Evolutionary conservation across 2,113 vertebrate species (phyloP), one percentile per base, ranked within the genome.

Genomic region (Sylvilagus bachmani): DNA sequence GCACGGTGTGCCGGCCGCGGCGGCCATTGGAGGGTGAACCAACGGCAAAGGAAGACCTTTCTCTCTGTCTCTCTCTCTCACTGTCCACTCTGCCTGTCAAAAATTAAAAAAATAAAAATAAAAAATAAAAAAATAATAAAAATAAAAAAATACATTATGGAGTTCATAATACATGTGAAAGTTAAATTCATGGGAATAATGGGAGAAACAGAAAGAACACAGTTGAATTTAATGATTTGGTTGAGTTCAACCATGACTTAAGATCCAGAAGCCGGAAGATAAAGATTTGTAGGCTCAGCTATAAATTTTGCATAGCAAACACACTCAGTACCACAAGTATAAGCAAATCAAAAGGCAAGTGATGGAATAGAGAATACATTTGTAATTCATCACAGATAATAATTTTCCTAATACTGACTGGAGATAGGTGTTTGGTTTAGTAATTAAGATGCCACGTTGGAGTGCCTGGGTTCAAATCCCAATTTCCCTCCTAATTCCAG

Each of bases 311-410:
- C 19, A 8, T 33, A 29, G 29, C 61, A 91, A 69, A 79, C 49
- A 83, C 36, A 51, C 0, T 27, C 21, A 13, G 24, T 44, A 75
- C 10, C 29, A 90, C 19, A 86, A 22, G 88, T 33, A 51, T 33
- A 80, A 84, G 36, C 51, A 91, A 86, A 77, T 86, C 44, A 64
- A 93, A 86, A 51, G 25, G 29, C 17, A 74, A 93, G 91, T 58
- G 62, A 84, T 71, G 75, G 89, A 82, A 91, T 24, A 79, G 73
- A 77, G 92, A 82, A 89, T 19, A 61, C 16, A 86, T 82, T 75
- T 81, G 61, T 53, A 74, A 95, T n/a, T 81, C 84, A 74, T 44
- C 29, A 93, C 49, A 69, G 19, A 66, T 24, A 82, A 74, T 69
- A 74, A 95, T 78, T 69, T 87, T 27, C 71, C 83, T 67, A 87